Conservation (phyloP, 2,888 invertebrate genomes). For the Cosmorhoe ocellata region DNA sequence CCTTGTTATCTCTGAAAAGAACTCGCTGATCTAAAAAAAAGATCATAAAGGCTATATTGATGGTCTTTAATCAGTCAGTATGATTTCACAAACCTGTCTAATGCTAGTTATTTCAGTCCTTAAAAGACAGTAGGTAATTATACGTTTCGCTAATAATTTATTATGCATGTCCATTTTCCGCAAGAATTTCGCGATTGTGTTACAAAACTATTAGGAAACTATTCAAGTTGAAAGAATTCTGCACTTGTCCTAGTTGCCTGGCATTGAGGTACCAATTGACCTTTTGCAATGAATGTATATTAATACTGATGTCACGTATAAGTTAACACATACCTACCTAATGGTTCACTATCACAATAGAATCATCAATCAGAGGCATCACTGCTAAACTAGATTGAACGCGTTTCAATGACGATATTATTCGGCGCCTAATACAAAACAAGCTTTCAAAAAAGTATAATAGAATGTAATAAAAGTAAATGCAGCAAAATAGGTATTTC, state of each 20-base stretch:
- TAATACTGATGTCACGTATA: conserved; percentile 28
- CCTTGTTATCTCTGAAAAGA: too few relatives aligned
- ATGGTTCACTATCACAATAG: conserved; percentile 15
- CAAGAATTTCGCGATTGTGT: conserved; percentile 13
- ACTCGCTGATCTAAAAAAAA: too few relatives aligned
- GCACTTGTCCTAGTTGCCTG: conserved; percentile 22
- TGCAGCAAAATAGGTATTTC: too few relatives aligned
- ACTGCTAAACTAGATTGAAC: not conserved
- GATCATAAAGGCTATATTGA: too few relatives aligned
- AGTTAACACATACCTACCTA: conserved; percentile 15
- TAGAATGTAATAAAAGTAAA: too few relatives aligned
- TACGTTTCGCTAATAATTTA: conserved; percentile 10
- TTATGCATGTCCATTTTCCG: conserved; percentile 12
- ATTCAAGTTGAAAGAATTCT: conserved; percentile 19
- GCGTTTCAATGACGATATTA: too few relatives aligned
- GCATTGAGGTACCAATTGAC: conserved; percentile 27
- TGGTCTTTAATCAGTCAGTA: too few relatives aligned
- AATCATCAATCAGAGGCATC: conserved; percentile 17
- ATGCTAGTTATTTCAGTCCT: conserved; percentile 8
- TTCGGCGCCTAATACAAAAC: too few relatives aligned
- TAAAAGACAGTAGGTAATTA: conserved; percentile 6
- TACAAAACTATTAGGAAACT: conserved; percentile 13
- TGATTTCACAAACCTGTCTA: too few relatives aligned
- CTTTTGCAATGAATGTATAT: conserved; percentile 25
- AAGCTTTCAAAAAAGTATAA: too few relatives aligned